These are phyloP conservation scores for Temnothorax nylanderi DNA, from an alignment of 1,140 invertebrate species.

Conservation along the genomic window DNA sequence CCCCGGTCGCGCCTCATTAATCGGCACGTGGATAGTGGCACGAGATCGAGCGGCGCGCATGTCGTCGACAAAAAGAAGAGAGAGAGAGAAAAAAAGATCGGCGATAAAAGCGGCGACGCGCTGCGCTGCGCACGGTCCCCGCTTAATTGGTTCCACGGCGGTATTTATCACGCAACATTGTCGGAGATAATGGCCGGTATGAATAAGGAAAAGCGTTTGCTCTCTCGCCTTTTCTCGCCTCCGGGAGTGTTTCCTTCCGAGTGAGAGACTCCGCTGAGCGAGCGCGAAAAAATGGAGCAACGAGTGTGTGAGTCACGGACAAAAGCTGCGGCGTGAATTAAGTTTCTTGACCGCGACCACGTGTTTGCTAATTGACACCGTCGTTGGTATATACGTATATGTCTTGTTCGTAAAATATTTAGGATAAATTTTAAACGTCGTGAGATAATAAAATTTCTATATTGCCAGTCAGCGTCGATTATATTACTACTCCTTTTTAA, in stretches of 20 bases:
- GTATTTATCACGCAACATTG: constrained; percentile 54
- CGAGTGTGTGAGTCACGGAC: not conserved
- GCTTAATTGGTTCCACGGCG: constrained; percentile 67
- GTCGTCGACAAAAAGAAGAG: constrained; percentile 17
- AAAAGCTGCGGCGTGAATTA: constrained; percentile 17
- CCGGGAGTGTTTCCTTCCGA: constrained; percentile 44
- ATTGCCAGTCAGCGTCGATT: too few species aligned
- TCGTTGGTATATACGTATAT: not conserved
- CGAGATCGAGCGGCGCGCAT: constrained; percentile 52
- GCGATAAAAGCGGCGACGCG: constrained; percentile 37
- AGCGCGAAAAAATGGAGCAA: constrained; percentile 32
- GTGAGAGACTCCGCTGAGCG: not conserved
- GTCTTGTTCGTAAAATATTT: constrained; percentile 16
- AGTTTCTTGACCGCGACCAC: constrained; percentile 10
- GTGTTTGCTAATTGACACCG: constrained; percentile 33
- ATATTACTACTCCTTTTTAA: too few species aligned
- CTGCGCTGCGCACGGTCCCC: constrained; percentile 19
- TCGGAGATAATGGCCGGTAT: constrained; percentile 49
- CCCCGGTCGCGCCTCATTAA: constrained; percentile 68
- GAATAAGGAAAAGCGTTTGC: constrained; percentile 58
- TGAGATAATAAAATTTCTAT: too few species aligned
- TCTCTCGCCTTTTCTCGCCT: not conserved
- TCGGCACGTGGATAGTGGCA: constrained; percentile 73
- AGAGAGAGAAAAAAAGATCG: constrained; percentile 17
- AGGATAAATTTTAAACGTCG: constrained; percentile 16